These are phyloP conservation scores for Fundulus diaphanus DNA, from an alignment of 2,797 vertebrate genomes.

Conservation along the genomic window DNA sequence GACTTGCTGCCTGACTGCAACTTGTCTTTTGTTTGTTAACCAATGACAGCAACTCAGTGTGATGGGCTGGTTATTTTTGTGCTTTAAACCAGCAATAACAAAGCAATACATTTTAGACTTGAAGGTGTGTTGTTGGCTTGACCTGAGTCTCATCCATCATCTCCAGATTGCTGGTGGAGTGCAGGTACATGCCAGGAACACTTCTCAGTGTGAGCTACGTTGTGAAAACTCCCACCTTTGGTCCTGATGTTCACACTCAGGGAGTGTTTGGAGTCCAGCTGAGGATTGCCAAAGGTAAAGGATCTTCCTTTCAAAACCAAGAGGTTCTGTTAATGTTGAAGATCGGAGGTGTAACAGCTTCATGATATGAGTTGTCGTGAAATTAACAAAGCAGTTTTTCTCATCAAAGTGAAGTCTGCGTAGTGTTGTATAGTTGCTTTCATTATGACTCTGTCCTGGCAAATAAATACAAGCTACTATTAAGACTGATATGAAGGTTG, in stretches of 20 bases:
- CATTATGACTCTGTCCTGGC: not conserved
- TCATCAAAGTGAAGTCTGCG: not conserved
- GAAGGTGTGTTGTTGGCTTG: not conserved
- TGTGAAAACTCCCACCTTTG: slow-evolving; percentile 79
- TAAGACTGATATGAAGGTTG: no score
- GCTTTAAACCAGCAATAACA: not conserved
- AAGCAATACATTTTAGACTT: not conserved
- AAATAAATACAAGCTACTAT: not conserved
- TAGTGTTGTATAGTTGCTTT: not conserved
- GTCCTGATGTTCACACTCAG: slow-evolving; percentile 73
- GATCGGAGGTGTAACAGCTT: not conserved
- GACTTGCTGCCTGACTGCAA: not conserved
- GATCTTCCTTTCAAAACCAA: not conserved
- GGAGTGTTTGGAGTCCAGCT: slow-evolving; percentile 82
- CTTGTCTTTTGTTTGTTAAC: not conserved
- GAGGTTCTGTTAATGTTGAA: not conserved
- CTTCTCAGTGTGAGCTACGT: slow-evolving; percentile 76
- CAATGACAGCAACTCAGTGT: not conserved
- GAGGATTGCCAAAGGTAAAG: slow-evolving; percentile 80
- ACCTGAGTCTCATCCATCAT: not conserved
- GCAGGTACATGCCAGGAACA: slow-evolving; percentile 71
- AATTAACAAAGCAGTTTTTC: not conserved
- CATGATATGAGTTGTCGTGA: not conserved
- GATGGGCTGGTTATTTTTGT: not conserved
- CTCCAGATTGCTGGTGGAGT: slow-evolving; percentile 81